A percentile compares a stretch with the other conserved stretches of the same genome.
phyloP scores from a whole-genome alignment of 2,113 vertebrate species.

The Danio rerio region DNA sequence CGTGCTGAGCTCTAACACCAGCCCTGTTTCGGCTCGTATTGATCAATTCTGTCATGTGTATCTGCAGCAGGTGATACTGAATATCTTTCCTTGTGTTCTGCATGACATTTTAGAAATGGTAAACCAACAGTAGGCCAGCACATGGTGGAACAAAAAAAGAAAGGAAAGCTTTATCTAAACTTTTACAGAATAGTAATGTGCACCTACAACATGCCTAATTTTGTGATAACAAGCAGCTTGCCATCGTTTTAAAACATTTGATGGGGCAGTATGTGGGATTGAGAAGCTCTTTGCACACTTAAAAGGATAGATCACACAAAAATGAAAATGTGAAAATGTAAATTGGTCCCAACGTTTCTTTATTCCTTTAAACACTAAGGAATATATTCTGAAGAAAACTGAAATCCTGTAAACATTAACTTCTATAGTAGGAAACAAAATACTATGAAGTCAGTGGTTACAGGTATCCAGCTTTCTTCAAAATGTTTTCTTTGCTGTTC shows the following conservation, averaged over 20 bases:
- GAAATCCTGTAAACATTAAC: no score
- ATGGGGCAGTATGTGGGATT: no score
- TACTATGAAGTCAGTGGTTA: no score
- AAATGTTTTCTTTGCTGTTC: no score
- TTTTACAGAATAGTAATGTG: neutral
- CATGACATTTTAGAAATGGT: conserved; percentile 45
- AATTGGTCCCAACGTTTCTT: no score
- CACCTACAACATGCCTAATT: conserved; percentile 3
- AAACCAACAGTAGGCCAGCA: neutral
- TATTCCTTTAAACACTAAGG: no score
- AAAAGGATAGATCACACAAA: no score
- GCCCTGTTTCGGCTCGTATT: conserved; percentile 67
- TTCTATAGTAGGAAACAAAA: no score
- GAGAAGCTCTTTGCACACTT: no score
- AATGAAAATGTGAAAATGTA: no score
- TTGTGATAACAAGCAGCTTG: neutral
- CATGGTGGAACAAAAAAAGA: neutral
- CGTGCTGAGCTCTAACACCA: conserved; percentile 58
- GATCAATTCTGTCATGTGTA: conserved; percentile 66
- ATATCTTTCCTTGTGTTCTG: conserved; percentile 54
- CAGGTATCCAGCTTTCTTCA: no score
- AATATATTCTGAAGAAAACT: no score
- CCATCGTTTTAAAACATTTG: neutral
- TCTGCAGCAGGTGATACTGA: conserved; percentile 64
- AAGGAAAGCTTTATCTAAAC: neutral